Conservation (phyloP, 2,888 invertebrate species). For the Stramonita haemastoma region DNA sequence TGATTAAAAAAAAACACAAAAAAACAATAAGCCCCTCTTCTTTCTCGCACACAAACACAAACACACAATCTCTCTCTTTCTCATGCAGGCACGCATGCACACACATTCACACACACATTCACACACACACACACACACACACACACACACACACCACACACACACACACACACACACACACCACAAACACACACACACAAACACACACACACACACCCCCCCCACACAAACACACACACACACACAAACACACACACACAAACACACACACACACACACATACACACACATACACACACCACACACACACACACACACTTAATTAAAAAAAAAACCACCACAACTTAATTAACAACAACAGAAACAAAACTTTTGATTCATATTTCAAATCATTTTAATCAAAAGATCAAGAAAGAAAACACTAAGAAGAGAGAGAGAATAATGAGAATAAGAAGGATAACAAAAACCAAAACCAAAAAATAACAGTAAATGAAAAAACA, state of each 20-base stretch:
- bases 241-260: neutral
- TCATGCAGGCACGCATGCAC: neutral
- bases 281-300: neutral
- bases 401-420: no score
- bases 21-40: neutral
- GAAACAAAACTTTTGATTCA: no score
- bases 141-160: neutral
- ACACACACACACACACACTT: no score
- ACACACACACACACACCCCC: no score
- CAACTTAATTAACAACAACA: no score
- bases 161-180: neutral
- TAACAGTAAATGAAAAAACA: no score
- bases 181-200: neutral
- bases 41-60: neutral
- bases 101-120: neutral
- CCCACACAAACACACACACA: no score
- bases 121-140: neutral
- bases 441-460: no score
- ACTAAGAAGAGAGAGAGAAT: no score
- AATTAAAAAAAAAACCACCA: no score
- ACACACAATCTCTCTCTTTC: neutral
- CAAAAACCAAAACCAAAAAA: no score
- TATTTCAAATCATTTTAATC: no score
- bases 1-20: neutral
- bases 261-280: neutral